Percentiles rank a stretch among this genome's conserved stretches.
Conservation (phyloP, 37 sponge, comb jelly and placozoan genomes). For the Beroe forskalii region DNA sequence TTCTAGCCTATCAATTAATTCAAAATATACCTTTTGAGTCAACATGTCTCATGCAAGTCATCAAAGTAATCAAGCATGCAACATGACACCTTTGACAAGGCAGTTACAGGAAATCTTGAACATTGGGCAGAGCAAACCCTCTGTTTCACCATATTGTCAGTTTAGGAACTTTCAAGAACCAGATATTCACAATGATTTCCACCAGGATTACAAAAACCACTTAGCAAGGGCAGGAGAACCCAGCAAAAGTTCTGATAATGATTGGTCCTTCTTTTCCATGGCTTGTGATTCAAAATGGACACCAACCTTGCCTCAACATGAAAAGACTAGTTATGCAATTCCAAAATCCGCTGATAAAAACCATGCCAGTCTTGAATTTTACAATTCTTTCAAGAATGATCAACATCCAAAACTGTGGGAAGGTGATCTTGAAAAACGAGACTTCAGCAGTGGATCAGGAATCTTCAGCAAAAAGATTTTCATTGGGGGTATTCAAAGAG, state of each 20-base stretch:
- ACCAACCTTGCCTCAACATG: neutral
- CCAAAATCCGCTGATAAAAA: neutral
- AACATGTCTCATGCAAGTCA: too few relatives aligned
- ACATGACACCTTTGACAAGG: conserved; percentile 14
- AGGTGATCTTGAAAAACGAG: conserved; percentile 31
- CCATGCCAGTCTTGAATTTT: conserved; percentile 43
- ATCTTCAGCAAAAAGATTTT: conserved; percentile 64
- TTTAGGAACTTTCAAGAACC: neutral
- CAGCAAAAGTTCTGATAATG: neutral
- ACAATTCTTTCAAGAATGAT: conserved; percentile 44
- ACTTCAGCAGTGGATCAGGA: conserved; percentile 55
- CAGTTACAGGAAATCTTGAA: conserved; percentile 26
- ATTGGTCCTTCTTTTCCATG: conserved; percentile 1
- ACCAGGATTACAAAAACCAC: neutral
- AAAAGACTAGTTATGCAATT: neutral
- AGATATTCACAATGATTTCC: too few relatives aligned
- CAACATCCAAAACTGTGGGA: conserved; percentile 59
- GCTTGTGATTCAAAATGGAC: conserved; percentile 25
- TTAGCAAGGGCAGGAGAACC: neutral
- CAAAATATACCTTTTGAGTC: too few relatives aligned
- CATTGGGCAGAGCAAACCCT: neutral
- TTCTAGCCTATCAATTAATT: too few relatives aligned
- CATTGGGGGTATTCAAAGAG: conserved; percentile 51
- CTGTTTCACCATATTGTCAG: neutral
- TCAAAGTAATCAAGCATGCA: neutral